A percentile compares a stretch with the other conserved stretches of the same genome.
phyloP scores from a whole-genome alignment of 2,797 vertebrate genomes.

The Acropternis orthonyx region DNA sequence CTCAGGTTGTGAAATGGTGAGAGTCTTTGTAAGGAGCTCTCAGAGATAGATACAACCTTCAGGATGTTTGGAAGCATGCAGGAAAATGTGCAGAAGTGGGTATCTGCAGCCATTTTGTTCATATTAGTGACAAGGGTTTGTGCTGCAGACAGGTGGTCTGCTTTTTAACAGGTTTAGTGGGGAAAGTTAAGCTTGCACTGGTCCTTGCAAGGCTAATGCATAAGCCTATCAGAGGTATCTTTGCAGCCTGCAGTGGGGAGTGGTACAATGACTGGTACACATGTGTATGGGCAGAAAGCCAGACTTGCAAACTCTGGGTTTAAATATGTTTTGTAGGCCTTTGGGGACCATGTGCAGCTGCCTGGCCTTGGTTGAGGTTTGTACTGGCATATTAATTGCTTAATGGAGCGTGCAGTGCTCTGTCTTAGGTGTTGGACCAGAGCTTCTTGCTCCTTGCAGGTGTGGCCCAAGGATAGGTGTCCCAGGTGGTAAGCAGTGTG shows the following conservation, averaged over 20 bases:
- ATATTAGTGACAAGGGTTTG: background rate
- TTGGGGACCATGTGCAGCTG: constrained; percentile 29
- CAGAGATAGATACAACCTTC: background rate
- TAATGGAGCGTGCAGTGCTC: background rate
- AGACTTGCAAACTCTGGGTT: background rate
- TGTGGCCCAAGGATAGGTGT: background rate
- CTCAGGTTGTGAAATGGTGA: background rate
- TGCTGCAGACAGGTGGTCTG: constrained; percentile 36
- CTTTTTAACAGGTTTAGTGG: background rate
- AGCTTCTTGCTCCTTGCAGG: background rate
- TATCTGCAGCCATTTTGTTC: constrained; percentile 61
- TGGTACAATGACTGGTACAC: constrained; percentile 18
- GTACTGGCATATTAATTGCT: background rate
- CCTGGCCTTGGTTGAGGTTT: background rate
- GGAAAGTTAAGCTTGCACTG: background rate
- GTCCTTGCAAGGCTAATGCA: background rate
- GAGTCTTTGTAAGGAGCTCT: background rate
- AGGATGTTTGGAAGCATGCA: background rate
- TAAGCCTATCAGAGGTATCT: background rate
- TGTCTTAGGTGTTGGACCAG: background rate
- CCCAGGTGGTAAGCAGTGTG: background rate
- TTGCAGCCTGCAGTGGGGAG: background rate
- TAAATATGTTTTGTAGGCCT: constrained; percentile 26
- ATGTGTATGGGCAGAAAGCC: constrained; percentile 30
- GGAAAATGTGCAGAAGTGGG: background rate